These are phyloP conservation scores for Gerris lacustris DNA, from an alignment of 2,888 invertebrate species.

Conservation along the genomic window DNA sequence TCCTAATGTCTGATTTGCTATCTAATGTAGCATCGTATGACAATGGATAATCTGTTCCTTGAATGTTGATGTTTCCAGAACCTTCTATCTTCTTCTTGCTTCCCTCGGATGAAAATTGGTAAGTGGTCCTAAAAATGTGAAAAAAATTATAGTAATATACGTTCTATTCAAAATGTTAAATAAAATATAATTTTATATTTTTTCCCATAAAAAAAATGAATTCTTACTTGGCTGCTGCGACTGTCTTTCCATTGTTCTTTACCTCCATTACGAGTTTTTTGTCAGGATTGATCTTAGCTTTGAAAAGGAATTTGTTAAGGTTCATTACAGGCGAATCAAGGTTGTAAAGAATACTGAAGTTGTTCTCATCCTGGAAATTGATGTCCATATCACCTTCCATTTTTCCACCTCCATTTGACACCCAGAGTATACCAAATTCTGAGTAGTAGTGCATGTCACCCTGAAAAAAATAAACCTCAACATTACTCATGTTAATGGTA, in stretches of 20 bases:
- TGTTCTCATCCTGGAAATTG: slow-evolving; percentile 48
- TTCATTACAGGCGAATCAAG: slow-evolving; percentile 53
- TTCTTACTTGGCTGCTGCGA: slow-evolving; percentile 54
- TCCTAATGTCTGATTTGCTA: background rate
- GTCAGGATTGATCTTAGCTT: slow-evolving; percentile 48
- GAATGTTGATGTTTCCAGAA: slow-evolving; percentile 16
- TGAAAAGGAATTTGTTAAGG: slow-evolving; percentile 50
- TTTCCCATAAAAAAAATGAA: too few species aligned
- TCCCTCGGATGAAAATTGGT: slow-evolving; percentile 16
- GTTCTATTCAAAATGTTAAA: too few species aligned
- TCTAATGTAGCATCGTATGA: slow-evolving; percentile 10
- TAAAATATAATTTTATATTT: too few species aligned
- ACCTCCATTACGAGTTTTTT: slow-evolving; percentile 46
- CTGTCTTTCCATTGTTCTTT: slow-evolving; percentile 50
- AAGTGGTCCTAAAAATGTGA: slow-evolving; percentile 14
- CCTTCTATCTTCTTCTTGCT: slow-evolving; percentile 17
- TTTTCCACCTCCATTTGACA: slow-evolving; percentile 31
- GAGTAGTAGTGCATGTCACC: slow-evolving; percentile 23
- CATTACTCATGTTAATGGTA: background rate
- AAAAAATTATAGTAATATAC: too few species aligned
- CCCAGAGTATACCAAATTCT: slow-evolving; percentile 29
- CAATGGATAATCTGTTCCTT: slow-evolving; percentile 18
- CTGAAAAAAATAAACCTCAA: slow-evolving; percentile 17
- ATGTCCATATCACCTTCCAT: slow-evolving; percentile 40
- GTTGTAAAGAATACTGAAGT: slow-evolving; percentile 48